Percentiles rank a stretch among this genome's conserved stretches.
These are phyloP conservation scores for Ennomos erosarius DNA, from an alignment of 2,888 invertebrate genomes.

Conservation along the genomic window DNA sequence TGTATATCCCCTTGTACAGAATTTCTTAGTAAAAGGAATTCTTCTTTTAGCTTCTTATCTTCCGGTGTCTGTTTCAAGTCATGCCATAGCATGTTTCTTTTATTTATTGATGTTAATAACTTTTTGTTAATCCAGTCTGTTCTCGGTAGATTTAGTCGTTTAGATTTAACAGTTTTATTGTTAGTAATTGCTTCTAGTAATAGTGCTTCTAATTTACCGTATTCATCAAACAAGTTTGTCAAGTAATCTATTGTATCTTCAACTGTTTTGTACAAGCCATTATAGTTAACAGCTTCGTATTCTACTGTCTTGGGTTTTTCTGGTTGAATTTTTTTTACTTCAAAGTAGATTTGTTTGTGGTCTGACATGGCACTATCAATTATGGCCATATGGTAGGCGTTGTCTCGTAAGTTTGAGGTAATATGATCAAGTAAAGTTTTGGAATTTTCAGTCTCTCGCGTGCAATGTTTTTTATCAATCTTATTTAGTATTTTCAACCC, in stretches of 20 bases:
- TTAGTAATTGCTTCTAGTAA: too few relatives aligned
- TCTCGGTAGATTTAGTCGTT: too few relatives aligned
- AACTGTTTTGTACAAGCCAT: not conserved
- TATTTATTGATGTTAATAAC: too few relatives aligned
- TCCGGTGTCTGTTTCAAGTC: too few relatives aligned
- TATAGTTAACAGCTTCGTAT: not conserved
- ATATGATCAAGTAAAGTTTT: conserved; percentile 8
- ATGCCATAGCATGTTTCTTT: too few relatives aligned
- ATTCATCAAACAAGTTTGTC: not conserved
- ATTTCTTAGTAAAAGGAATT: too few relatives aligned
- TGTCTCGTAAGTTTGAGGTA: not conserved
- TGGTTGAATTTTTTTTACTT: not conserved
- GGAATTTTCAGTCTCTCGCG: not conserved
- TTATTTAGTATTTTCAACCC: conserved; percentile 17
- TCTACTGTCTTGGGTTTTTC: not conserved
- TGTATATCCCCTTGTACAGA: too few relatives aligned
- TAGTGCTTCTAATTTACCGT: not conserved
- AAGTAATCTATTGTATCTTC: not conserved
- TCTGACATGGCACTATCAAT: not conserved
- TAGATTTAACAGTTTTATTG: too few relatives aligned
- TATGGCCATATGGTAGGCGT: not conserved
- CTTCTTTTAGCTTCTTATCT: too few relatives aligned
- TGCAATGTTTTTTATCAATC: conserved; percentile 2
- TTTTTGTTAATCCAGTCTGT: too few relatives aligned
- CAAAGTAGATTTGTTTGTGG: conserved; percentile 3